A percentile compares a stretch with the other conserved stretches of the same genome.
Conservation (phyloP, 2,113 vertebrate genomes). For the Lepidothrix coronata region DNA sequence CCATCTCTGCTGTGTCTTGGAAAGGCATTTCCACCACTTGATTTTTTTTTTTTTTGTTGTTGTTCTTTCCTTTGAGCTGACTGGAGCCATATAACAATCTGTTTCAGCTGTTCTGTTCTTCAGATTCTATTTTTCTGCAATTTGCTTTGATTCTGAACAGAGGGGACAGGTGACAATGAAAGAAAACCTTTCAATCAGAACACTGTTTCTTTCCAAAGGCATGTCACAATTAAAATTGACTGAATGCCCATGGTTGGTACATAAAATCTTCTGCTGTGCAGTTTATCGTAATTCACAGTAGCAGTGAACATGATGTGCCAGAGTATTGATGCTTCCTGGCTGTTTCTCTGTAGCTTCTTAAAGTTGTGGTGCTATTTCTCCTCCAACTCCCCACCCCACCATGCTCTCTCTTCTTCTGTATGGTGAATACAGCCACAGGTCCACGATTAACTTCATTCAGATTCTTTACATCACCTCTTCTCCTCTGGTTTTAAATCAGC, state of each 20-base stretch:
- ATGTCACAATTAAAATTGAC: slow-evolving; percentile 58
- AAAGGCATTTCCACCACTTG: not conserved
- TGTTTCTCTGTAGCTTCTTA: not conserved
- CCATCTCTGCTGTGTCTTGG: not conserved
- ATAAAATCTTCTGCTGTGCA: not conserved
- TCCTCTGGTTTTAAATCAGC: not conserved
- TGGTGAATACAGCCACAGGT: not conserved
- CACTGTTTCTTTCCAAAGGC: slow-evolving; percentile 45
- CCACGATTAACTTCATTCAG: not conserved
- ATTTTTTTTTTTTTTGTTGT: not conserved
- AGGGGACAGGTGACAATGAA: slow-evolving; percentile 2
- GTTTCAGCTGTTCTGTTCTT: not conserved
- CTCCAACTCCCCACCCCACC: rapidly evolving
- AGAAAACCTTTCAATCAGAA: slow-evolving; percentile 64
- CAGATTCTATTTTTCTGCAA: not conserved
- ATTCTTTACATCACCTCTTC: not conserved
- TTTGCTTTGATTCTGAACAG: slow-evolving; percentile 32
- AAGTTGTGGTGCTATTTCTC: not conserved
- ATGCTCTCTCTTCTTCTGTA: not conserved
- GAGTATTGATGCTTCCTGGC: not conserved
- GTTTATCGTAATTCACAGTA: slow-evolving; percentile 3
- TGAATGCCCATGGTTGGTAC: slow-evolving; percentile 7
- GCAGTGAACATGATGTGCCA: not conserved
- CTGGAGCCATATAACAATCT: not conserved
- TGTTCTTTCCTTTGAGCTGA: not conserved